A percentile compares a stretch with the other conserved stretches of the same genome.
Evolutionary conservation across 2,888 invertebrate genomes (phyloP).

Genomic region (Ophion ellenae): DNA sequence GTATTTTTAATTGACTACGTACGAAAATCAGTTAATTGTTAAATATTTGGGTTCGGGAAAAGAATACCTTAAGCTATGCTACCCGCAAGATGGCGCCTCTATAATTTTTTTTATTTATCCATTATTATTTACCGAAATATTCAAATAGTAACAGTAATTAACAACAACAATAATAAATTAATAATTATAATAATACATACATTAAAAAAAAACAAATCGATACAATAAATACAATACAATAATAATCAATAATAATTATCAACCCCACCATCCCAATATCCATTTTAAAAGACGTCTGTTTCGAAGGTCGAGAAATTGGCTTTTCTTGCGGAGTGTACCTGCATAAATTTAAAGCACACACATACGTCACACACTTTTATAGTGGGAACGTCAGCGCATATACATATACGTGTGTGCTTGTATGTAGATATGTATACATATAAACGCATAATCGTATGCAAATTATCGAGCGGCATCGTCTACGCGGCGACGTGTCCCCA

Average conservation of each 20-base stretch:
- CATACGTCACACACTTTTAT: not conserved
- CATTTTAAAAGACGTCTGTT: not conserved
- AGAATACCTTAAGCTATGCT: no score
- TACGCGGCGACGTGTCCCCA: constrained; percentile 74
- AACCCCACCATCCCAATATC: not conserved
- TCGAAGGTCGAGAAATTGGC: not conserved
- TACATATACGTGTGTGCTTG: not conserved
- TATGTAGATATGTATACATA: constrained; percentile 19
- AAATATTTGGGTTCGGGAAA: no score
- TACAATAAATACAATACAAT: not conserved
- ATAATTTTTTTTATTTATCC: no score
- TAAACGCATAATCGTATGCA: constrained; percentile 76
- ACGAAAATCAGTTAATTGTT: no score
- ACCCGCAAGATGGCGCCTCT: no score
- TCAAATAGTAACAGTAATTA: no score
- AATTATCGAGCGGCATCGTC: constrained; percentile 75
- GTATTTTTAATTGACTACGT: no score
- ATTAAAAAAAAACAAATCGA: no score
- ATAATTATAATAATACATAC: no score
- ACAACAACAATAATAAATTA: no score
- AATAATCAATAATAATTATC: not conserved
- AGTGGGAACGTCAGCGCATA: not conserved
- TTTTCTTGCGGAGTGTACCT: constrained; percentile 56
- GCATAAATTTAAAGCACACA: constrained; percentile 41
- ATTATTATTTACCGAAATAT: no score